phyloP scores from a whole-genome alignment of 2,113 vertebrate genomes.

The Xenopus laevis region DNA sequence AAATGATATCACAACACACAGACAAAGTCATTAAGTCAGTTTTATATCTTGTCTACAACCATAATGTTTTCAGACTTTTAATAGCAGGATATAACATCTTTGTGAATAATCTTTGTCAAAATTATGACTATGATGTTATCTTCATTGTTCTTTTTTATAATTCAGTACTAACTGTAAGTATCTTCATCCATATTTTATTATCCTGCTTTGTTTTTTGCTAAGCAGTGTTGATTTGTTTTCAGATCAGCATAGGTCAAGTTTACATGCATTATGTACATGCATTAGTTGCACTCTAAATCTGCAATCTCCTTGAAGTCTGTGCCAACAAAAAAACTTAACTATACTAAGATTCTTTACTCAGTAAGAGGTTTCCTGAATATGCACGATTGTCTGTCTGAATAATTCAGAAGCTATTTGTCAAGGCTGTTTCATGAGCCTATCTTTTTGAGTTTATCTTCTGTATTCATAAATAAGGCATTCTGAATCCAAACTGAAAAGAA shows the following conservation, averaged over 20 bases:
- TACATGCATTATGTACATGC: conserved; percentile 39
- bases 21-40: conserved; percentile 15
- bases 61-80: conserved; percentile 27
- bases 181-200: conserved; percentile 40
- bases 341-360: conserved; percentile 28
- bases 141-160: conserved; percentile 30
- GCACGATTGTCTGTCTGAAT: conserved; percentile 36
- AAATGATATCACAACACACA: conserved; percentile 12
- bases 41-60: conserved; percentile 18
- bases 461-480: conserved; percentile 28
- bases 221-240: conserved; percentile 36
- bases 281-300: conserved; percentile 27
- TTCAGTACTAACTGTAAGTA: conserved; percentile 40
- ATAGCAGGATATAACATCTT: conserved; percentile 12
- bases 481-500: conserved; percentile 16
- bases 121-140: conserved; percentile 18
- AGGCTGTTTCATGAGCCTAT: conserved; percentile 29
- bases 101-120: conserved; percentile 33
- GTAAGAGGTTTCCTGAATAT: conserved; percentile 27
- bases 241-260: conserved; percentile 38
- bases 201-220: conserved; percentile 32
- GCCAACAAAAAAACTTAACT: conserved; percentile 19
- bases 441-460: conserved; percentile 30
- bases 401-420: conserved; percentile 41
- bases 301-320: conserved; percentile 31